phyloP scores from a whole-genome alignment of 2,113 vertebrate species.

The Ochotona curzoniae region DNA sequence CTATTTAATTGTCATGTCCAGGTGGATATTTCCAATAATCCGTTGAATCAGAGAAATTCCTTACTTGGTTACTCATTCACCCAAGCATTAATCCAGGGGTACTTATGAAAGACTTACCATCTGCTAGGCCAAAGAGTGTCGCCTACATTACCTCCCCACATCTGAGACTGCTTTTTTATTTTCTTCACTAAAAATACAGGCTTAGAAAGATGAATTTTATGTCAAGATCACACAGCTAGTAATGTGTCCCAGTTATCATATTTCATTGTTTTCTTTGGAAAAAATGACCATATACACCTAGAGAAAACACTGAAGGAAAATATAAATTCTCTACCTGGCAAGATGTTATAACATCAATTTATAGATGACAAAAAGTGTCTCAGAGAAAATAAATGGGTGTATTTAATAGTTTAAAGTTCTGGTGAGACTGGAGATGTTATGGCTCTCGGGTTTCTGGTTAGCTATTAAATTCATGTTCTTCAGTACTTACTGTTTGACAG shows the following conservation, averaged over 20 bases:
- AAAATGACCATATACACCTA: conserved; percentile 7
- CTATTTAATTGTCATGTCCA: neutral
- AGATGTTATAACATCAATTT: neutral
- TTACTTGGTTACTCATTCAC: neutral
- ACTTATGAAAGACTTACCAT: neutral
- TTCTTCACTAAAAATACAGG: neutral
- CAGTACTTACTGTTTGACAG: neutral
- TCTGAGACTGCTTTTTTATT: neutral
- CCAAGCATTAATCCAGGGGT: neutral
- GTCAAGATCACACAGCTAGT: neutral
- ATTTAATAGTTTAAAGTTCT: conserved; percentile 51
- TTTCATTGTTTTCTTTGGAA: neutral
- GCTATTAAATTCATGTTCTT: conserved; percentile 47
- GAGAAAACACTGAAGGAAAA: neutral
- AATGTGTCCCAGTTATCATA: neutral
- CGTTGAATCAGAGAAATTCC: neutral
- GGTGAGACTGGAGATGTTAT: neutral
- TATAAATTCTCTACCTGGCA: neutral
- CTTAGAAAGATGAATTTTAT: neutral
- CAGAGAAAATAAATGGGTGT: neutral
- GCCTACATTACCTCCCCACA: neutral
- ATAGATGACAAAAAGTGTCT: neutral
- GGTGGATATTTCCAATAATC: neutral
- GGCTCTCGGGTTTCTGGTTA: conserved; percentile 14
- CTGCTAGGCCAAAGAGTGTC: neutral